Base-by-base conservation (phyloP, 2,797 vertebrate genomes). In the Gymnoscopelus microlampas region DNA sequence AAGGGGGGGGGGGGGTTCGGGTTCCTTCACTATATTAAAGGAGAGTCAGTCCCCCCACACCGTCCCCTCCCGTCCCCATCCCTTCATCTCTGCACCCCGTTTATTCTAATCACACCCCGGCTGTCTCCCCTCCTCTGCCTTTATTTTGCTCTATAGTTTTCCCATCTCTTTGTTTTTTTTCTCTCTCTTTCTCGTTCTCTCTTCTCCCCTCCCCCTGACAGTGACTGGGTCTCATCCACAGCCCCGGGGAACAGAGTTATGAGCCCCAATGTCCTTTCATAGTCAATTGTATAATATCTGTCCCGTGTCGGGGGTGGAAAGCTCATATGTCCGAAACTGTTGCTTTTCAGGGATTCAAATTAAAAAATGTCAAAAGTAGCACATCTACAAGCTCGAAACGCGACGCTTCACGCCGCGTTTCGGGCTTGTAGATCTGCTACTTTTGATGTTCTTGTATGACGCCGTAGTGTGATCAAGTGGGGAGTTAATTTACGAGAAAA, bases 21-120 rank as follows among this genome's bases (percentile, higher is more conserved):
- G 82, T 85, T 91, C 88, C 76, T 85, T 81, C 68, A 78, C 77
- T 86, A 95, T 94, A 95, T 94, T 94, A 94, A 93, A 95, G 91
- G 77, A 88, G 88, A 76, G 89, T 86, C 80, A 90, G 87, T 88
- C 85, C 86, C 88, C 90, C 88, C 90, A 19, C n/a, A n/a, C 35
- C 35, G 35, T 39, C 8, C 39, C 78, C 76, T 88, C 87, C 79
- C 86, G 1, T 73, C 81, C 39, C 39, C 84, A 79, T 81, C 76
- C 87, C 89, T 88, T 91, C 91, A 90, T 92, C 87, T 88, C 80
- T 84, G 75, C 69, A 63, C 91, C 62, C 65, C 88, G 87, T 92
- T 93, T 93, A 93, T 94, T 94, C 93, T 93, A 92, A 94, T 94
- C 92, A 93, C 89, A 89, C 85, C 68, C 65, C 15, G 66, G 84